phyloP scores from a whole-genome alignment of 35 echinoderm and acorn worm species.

The Amphiura filiformis region DNA sequence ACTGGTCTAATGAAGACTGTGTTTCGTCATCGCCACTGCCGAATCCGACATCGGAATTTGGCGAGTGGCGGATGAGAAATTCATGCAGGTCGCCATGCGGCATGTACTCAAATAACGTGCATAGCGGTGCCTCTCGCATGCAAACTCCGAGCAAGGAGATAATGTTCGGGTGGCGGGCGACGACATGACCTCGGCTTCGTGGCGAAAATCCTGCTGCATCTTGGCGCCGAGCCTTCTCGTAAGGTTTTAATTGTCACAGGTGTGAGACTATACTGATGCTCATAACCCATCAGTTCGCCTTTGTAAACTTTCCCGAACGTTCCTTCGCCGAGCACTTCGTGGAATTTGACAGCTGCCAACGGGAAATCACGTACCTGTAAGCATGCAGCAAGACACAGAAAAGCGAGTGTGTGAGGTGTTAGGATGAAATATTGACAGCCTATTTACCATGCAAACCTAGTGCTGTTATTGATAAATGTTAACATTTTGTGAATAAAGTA shows the following conservation, averaged over 20 bases:
- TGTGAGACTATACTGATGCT: slow-evolving; percentile 82
- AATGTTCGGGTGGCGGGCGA: slow-evolving; percentile 88
- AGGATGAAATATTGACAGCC: not conserved
- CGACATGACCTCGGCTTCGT: slow-evolving; percentile 81
- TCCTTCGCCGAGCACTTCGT: slow-evolving; percentile 83
- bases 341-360: slow-evolving; percentile 81
- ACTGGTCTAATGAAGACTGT: slow-evolving; percentile 75
- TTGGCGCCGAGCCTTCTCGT: slow-evolving; percentile 53
- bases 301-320: slow-evolving; percentile 90
- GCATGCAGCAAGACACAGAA: not conserved
- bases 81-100: slow-evolving; percentile 86
- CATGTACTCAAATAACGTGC: slow-evolving; percentile 94
- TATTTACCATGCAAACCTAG: not conserved
- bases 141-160: slow-evolving; percentile 85
- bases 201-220: slow-evolving; percentile 75
- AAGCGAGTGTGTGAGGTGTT: not conserved
- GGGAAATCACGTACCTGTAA: slow-evolving; percentile 78
- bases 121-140: slow-evolving; percentile 65
- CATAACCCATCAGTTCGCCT: slow-evolving; percentile 80
- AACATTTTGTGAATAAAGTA: no score
- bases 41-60: slow-evolving; percentile 94
- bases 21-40: slow-evolving; percentile 94
- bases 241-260: slow-evolving; percentile 87
- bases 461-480: not conserved
- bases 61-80: slow-evolving; percentile 86